Conservation (phyloP, 2,888 invertebrate species). For the Coronaproctus castanopsis region DNA sequence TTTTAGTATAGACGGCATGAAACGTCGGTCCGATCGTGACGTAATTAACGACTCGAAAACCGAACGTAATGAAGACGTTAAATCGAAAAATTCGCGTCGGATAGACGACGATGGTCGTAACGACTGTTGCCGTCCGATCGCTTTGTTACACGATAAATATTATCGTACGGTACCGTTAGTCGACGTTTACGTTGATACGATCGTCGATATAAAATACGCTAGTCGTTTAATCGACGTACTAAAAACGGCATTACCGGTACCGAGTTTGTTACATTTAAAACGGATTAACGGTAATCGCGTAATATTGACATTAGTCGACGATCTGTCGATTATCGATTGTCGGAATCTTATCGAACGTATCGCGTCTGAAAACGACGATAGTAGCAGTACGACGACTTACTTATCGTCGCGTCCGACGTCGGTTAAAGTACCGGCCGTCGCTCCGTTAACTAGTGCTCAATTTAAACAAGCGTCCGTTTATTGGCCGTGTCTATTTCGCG, state of each 20-base stretch:
- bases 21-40: too few species aligned
- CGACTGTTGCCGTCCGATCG: background rate
- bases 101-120: background rate
- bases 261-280: slow-evolving; percentile 47
- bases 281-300: slow-evolving; percentile 35
- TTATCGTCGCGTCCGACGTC: background rate
- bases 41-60: too few species aligned
- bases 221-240: slow-evolving; percentile 39
- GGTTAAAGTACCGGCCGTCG: slow-evolving; percentile 34
- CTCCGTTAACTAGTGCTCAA: slow-evolving; percentile 45
- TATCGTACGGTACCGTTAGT: slow-evolving; percentile 35
- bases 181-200: slow-evolving; percentile 38
- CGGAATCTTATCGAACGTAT: slow-evolving; percentile 18
- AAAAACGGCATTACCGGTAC: slow-evolving; percentile 37
- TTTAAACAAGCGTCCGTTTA: slow-evolving; percentile 35
- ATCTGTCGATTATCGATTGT: slow-evolving; percentile 3
- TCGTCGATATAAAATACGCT: slow-evolving; percentile 38
- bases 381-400: slow-evolving; percentile 26
- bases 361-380: slow-evolving; percentile 31
- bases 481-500: slow-evolving; percentile 76
- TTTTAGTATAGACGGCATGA: too few species aligned
- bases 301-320: slow-evolving; percentile 15
- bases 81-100: too few species aligned
- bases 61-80: too few species aligned
- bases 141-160: slow-evolving; percentile 27